A percentile compares a stretch with the other conserved stretches of the same genome.
Evolutionary conservation across 1,140 invertebrate species (phyloP).

Genomic region (Chironomus tepperi): DNA sequence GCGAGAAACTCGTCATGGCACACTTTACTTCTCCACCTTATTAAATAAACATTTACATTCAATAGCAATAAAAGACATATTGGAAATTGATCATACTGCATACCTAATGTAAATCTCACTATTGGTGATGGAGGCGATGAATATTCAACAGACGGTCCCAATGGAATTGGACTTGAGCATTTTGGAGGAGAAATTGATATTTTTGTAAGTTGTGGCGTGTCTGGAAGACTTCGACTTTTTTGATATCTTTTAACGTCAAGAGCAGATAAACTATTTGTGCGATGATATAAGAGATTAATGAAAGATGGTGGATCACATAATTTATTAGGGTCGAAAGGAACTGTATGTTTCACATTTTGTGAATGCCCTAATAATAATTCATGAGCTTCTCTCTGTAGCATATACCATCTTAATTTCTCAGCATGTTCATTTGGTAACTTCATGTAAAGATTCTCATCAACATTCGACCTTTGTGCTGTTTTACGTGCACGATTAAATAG

Average conservation of each 20-base stretch:
- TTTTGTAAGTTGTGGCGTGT: conserved; percentile 10
- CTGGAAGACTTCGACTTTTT: conserved; percentile 22
- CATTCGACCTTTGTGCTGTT: conserved; percentile 54
- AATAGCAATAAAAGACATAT: neutral
- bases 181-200: neutral
- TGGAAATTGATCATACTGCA: neutral
- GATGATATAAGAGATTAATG: conserved; percentile 36
- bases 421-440: conserved; percentile 53
- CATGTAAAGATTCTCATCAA: conserved; percentile 64
- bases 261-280: conserved; percentile 47
- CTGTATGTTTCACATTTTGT: conserved; percentile 61
- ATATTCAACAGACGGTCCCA: neutral
- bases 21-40: conserved; percentile 23
- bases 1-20: neutral
- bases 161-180: neutral
- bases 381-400: conserved; percentile 69
- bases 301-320: conserved; percentile 25
- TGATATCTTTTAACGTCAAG: conserved; percentile 46
- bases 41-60: neutral
- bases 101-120: conserved; percentile 20
- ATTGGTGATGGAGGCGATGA: conserved; percentile 20
- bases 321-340: conserved; percentile 57
- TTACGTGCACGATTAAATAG: conserved; percentile 69
- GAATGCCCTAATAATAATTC: conserved; percentile 60
- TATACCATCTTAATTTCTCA: conserved; percentile 72